These are phyloP conservation scores for Xenopus petersii DNA, from an alignment of 2,797 vertebrate genomes.

Conservation along the genomic window DNA sequence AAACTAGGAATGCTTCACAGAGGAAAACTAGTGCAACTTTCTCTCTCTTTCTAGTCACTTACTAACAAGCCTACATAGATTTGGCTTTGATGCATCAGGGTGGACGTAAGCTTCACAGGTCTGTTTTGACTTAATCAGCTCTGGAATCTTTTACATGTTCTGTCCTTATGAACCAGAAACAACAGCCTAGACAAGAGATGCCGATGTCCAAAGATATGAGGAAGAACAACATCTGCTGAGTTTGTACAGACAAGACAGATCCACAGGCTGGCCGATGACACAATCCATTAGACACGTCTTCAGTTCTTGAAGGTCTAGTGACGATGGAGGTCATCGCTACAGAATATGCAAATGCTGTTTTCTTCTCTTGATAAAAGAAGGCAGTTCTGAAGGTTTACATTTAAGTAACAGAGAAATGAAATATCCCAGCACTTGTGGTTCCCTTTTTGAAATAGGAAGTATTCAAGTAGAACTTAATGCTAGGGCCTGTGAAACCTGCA, in stretches of 20 bases:
- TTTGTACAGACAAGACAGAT: constrained; percentile 51
- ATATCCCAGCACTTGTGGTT: constrained; percentile 95
- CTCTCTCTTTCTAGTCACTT: constrained; percentile 4
- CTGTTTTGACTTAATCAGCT: constrained; percentile 15
- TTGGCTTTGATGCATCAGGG: constrained; percentile 34
- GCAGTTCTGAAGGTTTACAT: constrained; percentile 86
- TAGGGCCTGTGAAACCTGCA: constrained; percentile 95
- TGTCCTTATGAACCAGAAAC: constrained; percentile 14
- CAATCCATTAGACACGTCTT: constrained; percentile 55
- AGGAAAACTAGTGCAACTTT: constrained; percentile 42
- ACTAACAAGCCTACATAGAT: constrained; percentile 26
- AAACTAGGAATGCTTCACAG: constrained; percentile 35
- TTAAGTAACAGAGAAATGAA: constrained; percentile 81
- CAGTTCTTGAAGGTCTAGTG: constrained; percentile 51
- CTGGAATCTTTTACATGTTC: constrained; percentile 8
- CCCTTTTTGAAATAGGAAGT: constrained; percentile 73
- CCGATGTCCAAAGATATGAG: constrained; percentile 22
- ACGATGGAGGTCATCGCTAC: constrained; percentile 52
- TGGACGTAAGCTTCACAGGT: constrained; percentile 22
- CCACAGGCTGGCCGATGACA: constrained; percentile 37
- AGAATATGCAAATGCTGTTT: constrained; percentile 54
- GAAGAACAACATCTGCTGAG: constrained; percentile 50
- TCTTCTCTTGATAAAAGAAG: constrained; percentile 70
- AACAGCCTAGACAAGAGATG: constrained; percentile 28
- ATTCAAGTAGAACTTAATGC: constrained; percentile 77